Evolutionary conservation across 2,888 invertebrate species (phyloP).

Genomic region (Acrocera orbiculus): DNA sequence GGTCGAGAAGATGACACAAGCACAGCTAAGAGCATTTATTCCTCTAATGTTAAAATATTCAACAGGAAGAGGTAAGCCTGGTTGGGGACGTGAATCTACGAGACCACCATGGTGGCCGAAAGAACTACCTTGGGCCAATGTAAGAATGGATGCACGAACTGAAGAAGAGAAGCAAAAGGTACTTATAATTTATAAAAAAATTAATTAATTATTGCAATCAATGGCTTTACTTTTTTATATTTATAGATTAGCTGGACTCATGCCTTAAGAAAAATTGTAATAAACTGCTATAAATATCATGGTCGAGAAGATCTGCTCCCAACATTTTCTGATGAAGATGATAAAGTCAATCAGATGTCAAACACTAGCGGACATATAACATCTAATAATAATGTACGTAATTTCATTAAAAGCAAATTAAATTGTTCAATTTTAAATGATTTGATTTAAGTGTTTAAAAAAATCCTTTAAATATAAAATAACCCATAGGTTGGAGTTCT

Average conservation of each 20-base stretch:
- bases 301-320: conserved; percentile 89
- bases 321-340: conserved; percentile 83
- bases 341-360: conserved; percentile 50
- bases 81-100: conserved; percentile 93
- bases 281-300: conserved; percentile 96
- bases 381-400: conserved; percentile 14
- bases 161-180: conserved; percentile 97
- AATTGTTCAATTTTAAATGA: neutral
- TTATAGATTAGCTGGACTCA: conserved; percentile 93
- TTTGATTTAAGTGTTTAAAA: neutral
- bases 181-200: conserved; percentile 10
- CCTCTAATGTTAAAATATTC: conserved; percentile 97
- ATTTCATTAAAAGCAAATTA: neutral
- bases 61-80: conserved; percentile 90
- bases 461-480: conserved; percentile 1
- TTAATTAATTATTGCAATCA: neutral
- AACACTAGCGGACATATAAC: too few relatives aligned
- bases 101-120: conserved; percentile 97
- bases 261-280: conserved; percentile 87
- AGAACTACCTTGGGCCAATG: conserved; percentile 96
- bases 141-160: conserved; percentile 87
- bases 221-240: neutral
- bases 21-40: conserved; percentile 89
- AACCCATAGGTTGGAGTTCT: conserved; percentile 27
- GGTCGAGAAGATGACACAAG: conserved; percentile 98